Evolutionary conservation across 1,140 invertebrate species (phyloP), one percentile per base, ranked within the genome.

Genomic region (Caenorhabditis brenneri): DNA sequence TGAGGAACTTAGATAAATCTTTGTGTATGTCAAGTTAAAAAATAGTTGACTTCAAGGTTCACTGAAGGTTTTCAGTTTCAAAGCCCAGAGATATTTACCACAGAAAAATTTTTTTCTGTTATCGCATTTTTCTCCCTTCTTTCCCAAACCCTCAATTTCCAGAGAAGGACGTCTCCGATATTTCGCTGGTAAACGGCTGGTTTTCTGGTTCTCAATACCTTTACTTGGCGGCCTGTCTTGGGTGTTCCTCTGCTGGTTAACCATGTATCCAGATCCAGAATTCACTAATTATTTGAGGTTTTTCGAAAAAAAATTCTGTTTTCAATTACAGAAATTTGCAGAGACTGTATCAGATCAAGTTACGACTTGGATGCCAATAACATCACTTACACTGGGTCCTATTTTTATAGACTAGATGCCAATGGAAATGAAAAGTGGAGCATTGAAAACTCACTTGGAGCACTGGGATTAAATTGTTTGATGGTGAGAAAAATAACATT

Each of bases 281-380:
- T 65, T 65, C 31, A 65, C 58, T 33, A 24, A n/a, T 36, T 65
- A 65, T n/a, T 36, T 65, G 29, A 65, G 31, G 58, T 65, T n/a
- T n/a, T n/a, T n/a, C n/a, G n/a, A 65, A 36, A 36, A 6, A 19
- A 0, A 10, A 7, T 16, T 24, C 36, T 16, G 19, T 10, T 65
- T 36, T 19, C 1, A 1, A 2, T 27, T 5, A 65, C 1, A 19
- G 1, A 65, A 4, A n/a, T 19, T 65, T 65, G 0, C 58, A 65
- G 58, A 36, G 29, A 65, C 15, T 19, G 29, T 36, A 65, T 65
- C n/a, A 65, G n/a, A 36, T 16, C 15, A 19, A 65, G 19, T 36
- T 65, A 65, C 19, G 58, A 65, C 3, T n/a, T 65, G 29, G 58
- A 65, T n/a, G 58, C 58, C 4, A n/a, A 36, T n/a, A 19, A 33